Percentiles rank a stretch among this genome's conserved stretches.
These are phyloP conservation scores for Drosophila paranaensis DNA, from an alignment of 2,888 invertebrate genomes.

Conservation along the genomic window DNA sequence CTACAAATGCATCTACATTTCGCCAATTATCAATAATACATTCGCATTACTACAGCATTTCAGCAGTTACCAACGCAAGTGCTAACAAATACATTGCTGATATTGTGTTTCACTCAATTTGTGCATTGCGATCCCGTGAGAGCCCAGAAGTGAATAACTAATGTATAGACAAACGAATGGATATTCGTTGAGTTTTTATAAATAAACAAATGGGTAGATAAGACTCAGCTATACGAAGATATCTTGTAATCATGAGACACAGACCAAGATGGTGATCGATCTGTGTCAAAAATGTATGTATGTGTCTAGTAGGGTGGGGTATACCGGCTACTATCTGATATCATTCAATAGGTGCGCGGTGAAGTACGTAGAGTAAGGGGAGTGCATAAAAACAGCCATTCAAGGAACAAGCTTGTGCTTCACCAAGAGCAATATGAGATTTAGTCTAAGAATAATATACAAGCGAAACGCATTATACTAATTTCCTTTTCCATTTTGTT, in stretches of 20 bases:
- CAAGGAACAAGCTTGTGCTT: too few relatives aligned
- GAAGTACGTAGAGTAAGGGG: background rate
- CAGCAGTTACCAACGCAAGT: slow-evolving; percentile 20
- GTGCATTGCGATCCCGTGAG: background rate
- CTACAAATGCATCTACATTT: slow-evolving; percentile 32
- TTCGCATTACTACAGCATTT: slow-evolving; percentile 26
- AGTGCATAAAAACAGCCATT: too few relatives aligned
- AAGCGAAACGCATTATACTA: slow-evolving; percentile 30
- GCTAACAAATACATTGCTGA: slow-evolving; percentile 5
- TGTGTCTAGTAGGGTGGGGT: too few relatives aligned
- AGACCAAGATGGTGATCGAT: background rate
- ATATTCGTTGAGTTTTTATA: background rate
- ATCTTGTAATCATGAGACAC: background rate
- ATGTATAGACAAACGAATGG: background rate
- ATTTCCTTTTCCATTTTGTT: slow-evolving; percentile 38
- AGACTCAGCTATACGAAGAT: background rate
- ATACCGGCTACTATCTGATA: background rate
- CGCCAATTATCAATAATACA: slow-evolving; percentile 45
- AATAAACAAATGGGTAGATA: background rate
- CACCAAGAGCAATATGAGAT: background rate
- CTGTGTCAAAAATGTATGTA: too few relatives aligned
- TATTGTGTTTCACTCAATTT: slow-evolving; percentile 1
- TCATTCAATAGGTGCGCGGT: background rate
- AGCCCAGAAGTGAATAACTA: background rate
- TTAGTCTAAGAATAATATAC: slow-evolving; percentile 13